These are phyloP conservation scores for Erythrocebus patas DNA, from an alignment of 2,113 vertebrate species.

Conservation along the genomic window DNA sequence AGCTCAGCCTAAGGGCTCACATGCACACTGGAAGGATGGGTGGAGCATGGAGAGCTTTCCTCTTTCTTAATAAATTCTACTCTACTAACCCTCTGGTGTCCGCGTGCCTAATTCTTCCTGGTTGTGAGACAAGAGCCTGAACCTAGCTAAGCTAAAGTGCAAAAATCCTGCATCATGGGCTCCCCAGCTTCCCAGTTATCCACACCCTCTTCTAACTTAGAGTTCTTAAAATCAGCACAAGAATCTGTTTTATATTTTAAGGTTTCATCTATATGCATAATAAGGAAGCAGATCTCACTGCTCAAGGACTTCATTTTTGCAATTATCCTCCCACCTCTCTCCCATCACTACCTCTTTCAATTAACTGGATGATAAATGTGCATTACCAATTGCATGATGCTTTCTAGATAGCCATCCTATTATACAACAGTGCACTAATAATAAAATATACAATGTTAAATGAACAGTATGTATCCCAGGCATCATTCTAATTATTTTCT, in stretches of 20 bases:
- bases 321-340: not conserved
- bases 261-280: not conserved
- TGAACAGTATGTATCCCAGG: not conserved
- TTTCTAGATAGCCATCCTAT: not conserved
- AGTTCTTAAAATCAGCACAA: not conserved
- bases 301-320: not conserved
- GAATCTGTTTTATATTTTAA: not conserved
- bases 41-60: too few species aligned
- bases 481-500: not conserved
- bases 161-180: too few species aligned
- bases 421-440: not conserved
- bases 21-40: too few species aligned
- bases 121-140: too few species aligned
- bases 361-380: not conserved
- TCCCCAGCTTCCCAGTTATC: not conserved
- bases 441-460: not conserved
- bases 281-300: not conserved
- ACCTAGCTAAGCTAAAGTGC: too few species aligned
- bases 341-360: not conserved
- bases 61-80: too few species aligned
- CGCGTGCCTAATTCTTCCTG: too few species aligned
- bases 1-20: too few species aligned
- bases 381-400: not conserved
- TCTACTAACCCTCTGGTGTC: too few species aligned
- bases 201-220: not conserved